Conservation (phyloP, 2,113 vertebrate species). For the Dinomys branickii region DNA sequence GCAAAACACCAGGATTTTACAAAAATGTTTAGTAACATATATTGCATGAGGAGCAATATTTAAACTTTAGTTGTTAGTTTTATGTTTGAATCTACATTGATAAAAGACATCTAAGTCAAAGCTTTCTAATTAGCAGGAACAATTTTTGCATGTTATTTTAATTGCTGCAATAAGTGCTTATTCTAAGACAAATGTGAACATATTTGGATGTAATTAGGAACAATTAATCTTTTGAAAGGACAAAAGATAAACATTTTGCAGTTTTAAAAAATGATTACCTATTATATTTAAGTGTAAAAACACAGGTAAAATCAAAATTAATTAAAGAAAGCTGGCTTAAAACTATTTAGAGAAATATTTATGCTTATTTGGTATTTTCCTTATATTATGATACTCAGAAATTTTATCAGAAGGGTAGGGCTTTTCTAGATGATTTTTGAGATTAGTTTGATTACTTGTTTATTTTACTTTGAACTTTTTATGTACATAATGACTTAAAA, state of each 20-base stretch:
- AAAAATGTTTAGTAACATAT: constrained; percentile 23
- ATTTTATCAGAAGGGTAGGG: background rate
- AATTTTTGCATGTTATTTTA: constrained; percentile 59
- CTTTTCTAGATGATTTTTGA: background rate
- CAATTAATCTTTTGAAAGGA: background rate
- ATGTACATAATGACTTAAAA: background rate
- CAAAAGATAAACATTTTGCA: background rate
- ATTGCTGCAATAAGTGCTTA: constrained; percentile 52
- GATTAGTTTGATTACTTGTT: background rate
- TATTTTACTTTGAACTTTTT: background rate
- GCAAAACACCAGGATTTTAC: constrained; percentile 2
- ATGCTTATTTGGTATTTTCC: background rate
- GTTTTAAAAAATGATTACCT: background rate
- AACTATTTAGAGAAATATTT: background rate
- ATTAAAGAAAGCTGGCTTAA: background rate
- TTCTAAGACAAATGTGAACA: constrained; percentile 62
- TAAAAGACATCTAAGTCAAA: constrained; percentile 34
- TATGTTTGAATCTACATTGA: constrained; percentile 9
- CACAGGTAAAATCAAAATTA: background rate
- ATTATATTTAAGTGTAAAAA: background rate
- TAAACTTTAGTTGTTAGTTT: constrained; percentile 21
- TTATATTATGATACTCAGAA: background rate
- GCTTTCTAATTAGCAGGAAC: constrained; percentile 59
- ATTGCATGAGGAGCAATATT: background rate
- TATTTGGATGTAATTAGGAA: constrained; percentile 60